A percentile compares a stretch with the other conserved stretches of the same genome.
Evolutionary conservation across 2,888 invertebrate species (phyloP).

Genomic region (Clostera curtula): DNA sequence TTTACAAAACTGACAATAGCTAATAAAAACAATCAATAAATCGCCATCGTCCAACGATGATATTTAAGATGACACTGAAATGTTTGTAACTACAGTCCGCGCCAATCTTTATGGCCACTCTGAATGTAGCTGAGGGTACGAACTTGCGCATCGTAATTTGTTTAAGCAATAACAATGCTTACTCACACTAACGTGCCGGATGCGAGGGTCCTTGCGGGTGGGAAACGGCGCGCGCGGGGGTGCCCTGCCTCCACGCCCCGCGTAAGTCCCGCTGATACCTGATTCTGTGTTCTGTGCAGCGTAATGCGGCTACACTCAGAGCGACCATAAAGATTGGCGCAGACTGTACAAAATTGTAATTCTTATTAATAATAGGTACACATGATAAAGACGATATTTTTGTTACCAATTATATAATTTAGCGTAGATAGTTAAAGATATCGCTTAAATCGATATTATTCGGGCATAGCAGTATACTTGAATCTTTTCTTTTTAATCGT

Average conservation of each 20-base stretch:
- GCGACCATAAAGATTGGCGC: conserved; percentile 1
- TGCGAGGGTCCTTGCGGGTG: too few species aligned
- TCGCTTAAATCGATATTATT: neutral
- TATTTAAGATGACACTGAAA: conserved; percentile 15
- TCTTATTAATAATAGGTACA: conserved; percentile 17
- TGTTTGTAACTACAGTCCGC: conserved; percentile 12
- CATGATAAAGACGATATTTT: conserved; percentile 23
- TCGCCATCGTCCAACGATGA: conserved; percentile 40
- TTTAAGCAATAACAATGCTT: conserved; percentile 1
- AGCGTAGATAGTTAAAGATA: conserved; percentile 6
- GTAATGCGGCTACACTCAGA: too few species aligned
- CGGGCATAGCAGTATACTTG: neutral
- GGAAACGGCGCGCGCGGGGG: too few species aligned
- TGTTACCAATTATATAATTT: conserved; percentile 18
- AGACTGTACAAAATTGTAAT: conserved; percentile 2
- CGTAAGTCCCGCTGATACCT: too few species aligned
- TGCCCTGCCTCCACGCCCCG: too few species aligned
- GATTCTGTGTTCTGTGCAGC: too few species aligned
- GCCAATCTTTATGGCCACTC: too few species aligned
- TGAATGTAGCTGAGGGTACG: too few species aligned
- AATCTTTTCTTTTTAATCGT: too few species aligned
- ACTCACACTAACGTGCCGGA: too few species aligned
- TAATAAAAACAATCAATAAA: conserved; percentile 31
- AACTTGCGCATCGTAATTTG: too few species aligned
- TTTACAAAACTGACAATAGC: conserved; percentile 63